Evolutionary conservation across 2,888 invertebrate species (phyloP), one percentile per base, ranked within the genome.

Genomic region (Chymomyza procnemis): DNA sequence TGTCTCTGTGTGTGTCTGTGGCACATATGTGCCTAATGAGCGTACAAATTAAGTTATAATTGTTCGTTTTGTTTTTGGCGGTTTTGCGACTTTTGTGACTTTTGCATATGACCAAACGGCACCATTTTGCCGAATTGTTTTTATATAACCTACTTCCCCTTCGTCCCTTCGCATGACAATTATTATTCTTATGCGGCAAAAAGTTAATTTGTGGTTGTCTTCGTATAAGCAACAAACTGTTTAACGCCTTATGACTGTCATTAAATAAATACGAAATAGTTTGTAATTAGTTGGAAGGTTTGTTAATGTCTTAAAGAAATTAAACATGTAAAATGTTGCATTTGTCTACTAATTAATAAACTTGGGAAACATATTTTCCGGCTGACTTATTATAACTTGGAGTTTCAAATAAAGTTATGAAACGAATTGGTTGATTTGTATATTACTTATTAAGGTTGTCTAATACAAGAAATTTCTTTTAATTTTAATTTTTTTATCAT

Each of bases 11-110:
- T 61, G 64, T 59, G 46, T 55, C 55, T 19, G 16, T 55, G 71
- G 69, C 85, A 77, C 87, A 87, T 82, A 79, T 88, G 85, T 79
- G 85, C 87, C 87, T 89, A 89, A 88, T 88, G 88, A 88, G 79
- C 84, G 87, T 71, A 73, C 75, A 82, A 79, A 80, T 76, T 71
- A 85, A 87, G 79, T 80, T 76, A 80, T 87, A 86, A 84, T 87
- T 84, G 86, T 74, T 85, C 61, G 72, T 69, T 78, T 79, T 83
- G 87, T 82, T 63, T 67, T 71, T 56, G 47, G 65, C 62, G 72
- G 69, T 67, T 73, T 74, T 73, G 47, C 64, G 58, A 77, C 61
- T 67, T 79, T 72, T 61, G 47, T 66, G 58, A 77, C 61, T 67
- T 79, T 72, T 61, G 69, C 80, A 84, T 79, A 64, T 70, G 81